phyloP scores from a whole-genome alignment of 2,113 vertebrate genomes.

The Dipodomys merriami region DNA sequence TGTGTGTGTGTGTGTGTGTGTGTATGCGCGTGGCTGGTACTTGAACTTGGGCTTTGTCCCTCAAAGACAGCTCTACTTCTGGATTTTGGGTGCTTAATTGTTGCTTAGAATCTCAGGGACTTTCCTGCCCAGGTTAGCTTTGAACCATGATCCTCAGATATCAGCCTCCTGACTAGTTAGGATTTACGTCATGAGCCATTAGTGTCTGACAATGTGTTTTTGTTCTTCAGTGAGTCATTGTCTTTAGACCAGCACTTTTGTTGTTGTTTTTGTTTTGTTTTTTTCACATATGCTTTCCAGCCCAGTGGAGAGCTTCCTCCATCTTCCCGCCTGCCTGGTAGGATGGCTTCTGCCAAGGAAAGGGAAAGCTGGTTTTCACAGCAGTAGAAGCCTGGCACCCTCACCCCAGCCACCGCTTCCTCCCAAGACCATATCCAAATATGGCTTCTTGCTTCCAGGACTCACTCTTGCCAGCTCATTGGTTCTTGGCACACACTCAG shows the following conservation, averaged over 20 bases:
- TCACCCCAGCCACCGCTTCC: background rate
- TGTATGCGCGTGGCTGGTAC: too few relatives aligned
- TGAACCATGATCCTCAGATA: too few relatives aligned
- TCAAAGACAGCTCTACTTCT: too few relatives aligned
- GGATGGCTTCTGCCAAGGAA: slow-evolving; percentile 15
- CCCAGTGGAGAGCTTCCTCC: background rate
- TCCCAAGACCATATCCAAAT: background rate
- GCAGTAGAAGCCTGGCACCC: background rate
- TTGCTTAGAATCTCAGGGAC: too few relatives aligned
- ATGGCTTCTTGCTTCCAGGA: slow-evolving; percentile 25
- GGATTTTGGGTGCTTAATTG: too few relatives aligned
- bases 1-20: too few relatives aligned
- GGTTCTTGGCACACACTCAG: background rate
- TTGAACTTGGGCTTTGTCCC: too few relatives aligned
- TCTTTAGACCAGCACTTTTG: background rate
- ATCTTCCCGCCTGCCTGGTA: background rate
- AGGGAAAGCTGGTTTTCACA: background rate
- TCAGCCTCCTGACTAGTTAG: too few relatives aligned
- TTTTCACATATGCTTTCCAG: background rate
- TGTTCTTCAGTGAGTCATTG: background rate
- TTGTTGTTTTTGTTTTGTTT: background rate
- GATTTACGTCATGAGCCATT: too few relatives aligned
- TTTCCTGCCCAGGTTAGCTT: too few relatives aligned
- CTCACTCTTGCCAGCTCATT: background rate
- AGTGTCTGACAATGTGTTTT: background rate